Conservation (phyloP, 2,113 vertebrate genomes). For the Cephalopholis sonnerati region DNA sequence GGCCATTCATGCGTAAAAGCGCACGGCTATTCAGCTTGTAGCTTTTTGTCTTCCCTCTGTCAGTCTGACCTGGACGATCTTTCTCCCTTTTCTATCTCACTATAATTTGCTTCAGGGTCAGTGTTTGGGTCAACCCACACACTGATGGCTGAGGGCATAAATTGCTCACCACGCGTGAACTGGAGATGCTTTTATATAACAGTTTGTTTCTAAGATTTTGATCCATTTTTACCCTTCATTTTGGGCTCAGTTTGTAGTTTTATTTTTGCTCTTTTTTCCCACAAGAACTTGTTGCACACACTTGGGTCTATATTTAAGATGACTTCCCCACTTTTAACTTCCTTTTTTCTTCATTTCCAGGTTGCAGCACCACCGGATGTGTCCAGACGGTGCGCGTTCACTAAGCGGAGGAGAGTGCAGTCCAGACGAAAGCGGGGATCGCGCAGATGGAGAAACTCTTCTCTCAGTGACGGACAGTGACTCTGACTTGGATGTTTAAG, state of each 20-base stretch:
- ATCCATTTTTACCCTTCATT: background rate
- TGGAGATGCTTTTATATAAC: too few relatives aligned
- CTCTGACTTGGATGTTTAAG: slow-evolving; percentile 97
- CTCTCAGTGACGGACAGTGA: slow-evolving; percentile 98
- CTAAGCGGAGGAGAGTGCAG: slow-evolving; percentile 91
- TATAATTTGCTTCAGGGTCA: slow-evolving; percentile 58
- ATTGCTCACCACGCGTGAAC: slow-evolving; percentile 6
- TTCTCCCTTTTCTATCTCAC: slow-evolving; percentile 6
- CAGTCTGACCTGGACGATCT: slow-evolving; percentile 12
- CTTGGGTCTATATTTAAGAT: too few relatives aligned
- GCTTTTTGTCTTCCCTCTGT: slow-evolving; percentile 40
- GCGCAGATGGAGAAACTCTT: slow-evolving; percentile 90
- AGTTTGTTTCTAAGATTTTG: background rate
- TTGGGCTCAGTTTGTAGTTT: too few relatives aligned
- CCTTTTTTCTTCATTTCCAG: slow-evolving; percentile 70
- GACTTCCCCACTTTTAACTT: background rate
- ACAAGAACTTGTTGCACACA: background rate
- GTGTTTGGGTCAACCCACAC: slow-evolving; percentile 39
- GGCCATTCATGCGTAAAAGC: slow-evolving; percentile 67
- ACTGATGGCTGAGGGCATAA: slow-evolving; percentile 21
- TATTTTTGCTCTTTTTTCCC: background rate
- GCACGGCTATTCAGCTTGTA: slow-evolving; percentile 40
- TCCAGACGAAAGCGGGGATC: slow-evolving; percentile 89
- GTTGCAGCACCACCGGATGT: slow-evolving; percentile 93
- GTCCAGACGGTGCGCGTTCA: slow-evolving; percentile 88